Evolutionary conservation across 2,888 invertebrate genomes (phyloP).

Genomic region (Lithosia quadra): DNA sequence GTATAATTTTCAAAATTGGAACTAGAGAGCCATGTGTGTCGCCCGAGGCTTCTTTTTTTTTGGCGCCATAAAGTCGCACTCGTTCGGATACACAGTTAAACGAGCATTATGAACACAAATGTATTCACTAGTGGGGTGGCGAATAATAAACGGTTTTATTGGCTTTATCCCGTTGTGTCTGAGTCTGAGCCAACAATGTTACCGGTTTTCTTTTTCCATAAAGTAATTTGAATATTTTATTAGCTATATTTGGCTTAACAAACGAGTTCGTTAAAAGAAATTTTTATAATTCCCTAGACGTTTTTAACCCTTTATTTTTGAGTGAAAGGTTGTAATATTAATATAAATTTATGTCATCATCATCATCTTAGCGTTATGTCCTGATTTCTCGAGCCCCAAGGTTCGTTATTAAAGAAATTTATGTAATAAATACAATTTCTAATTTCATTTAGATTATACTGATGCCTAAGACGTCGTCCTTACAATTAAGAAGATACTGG

Average conservation of each 20-base stretch:
- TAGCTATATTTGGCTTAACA: conserved; percentile 48
- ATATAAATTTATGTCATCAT: not conserved
- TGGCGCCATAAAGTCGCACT: conserved; percentile 73
- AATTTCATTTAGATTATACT: not conserved
- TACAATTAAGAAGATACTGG: no score
- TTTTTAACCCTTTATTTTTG: conserved; percentile 3
- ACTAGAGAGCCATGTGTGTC: conserved; percentile 76
- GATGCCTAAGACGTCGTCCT: not conserved
- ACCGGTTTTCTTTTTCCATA: conserved; percentile 60
- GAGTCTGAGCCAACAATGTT: conserved; percentile 64
- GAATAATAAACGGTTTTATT: conserved; percentile 81
- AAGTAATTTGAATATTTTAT: conserved; percentile 64
- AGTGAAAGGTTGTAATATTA: not conserved
- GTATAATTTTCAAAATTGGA: conserved; percentile 78
- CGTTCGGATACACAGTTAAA: conserved; percentile 65
- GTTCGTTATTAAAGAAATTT: no score
- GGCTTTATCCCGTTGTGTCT: conserved; percentile 66
- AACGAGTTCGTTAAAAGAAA: conserved; percentile 26
- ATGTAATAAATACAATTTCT: not conserved
- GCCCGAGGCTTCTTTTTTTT: conserved; percentile 72
- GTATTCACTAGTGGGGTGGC: conserved; percentile 72
- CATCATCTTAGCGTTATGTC: no score
- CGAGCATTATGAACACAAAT: conserved; percentile 71
- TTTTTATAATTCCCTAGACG: conserved; percentile 16
- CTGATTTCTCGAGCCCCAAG: no score